These are phyloP conservation scores for Miltochrista miniata DNA, from an alignment of 2,888 invertebrate genomes.

Conservation along the genomic window DNA sequence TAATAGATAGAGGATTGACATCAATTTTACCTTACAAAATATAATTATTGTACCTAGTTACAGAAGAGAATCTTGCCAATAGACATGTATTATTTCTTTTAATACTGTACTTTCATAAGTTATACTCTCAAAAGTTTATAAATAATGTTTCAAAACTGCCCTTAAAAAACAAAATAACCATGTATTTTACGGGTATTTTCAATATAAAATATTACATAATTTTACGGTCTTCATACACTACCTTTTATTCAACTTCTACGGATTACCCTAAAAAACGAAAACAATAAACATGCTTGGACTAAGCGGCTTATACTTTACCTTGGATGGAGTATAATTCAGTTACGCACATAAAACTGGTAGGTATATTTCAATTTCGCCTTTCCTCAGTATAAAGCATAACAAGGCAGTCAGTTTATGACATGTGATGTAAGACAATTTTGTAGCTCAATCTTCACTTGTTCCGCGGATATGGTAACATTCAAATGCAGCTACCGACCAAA, in stretches of 20 bases:
- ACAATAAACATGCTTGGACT: slow-evolving; percentile 25
- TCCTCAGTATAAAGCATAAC: slow-evolving; percentile 55
- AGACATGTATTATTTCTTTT: too few relatives aligned
- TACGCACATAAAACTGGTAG: slow-evolving; percentile 41
- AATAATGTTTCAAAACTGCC: too few relatives aligned
- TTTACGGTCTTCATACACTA: neutral
- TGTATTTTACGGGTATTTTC: neutral
- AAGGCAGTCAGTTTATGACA: slow-evolving; percentile 72
- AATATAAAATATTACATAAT: neutral
- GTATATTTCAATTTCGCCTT: slow-evolving; percentile 52
- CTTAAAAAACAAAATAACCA: too few relatives aligned
- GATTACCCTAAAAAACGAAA: slow-evolving; percentile 25
- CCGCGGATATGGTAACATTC: slow-evolving; percentile 73
- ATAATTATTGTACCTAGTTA: too few relatives aligned
- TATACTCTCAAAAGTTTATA: too few relatives aligned
- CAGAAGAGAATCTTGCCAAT: too few relatives aligned
- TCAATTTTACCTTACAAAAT: too few relatives aligned
- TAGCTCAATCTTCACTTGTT: slow-evolving; percentile 78
- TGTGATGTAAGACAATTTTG: slow-evolving; percentile 54
- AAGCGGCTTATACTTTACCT: slow-evolving; percentile 24
- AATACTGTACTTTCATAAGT: too few relatives aligned
- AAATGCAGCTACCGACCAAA: slow-evolving; percentile 75
- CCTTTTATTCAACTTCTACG: neutral
- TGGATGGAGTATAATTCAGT: slow-evolving; percentile 34
- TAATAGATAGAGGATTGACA: too few relatives aligned